These are phyloP conservation scores for Drosophila yakuba DNA, from an alignment of 1,140 invertebrate genomes.

Conservation along the genomic window DNA sequence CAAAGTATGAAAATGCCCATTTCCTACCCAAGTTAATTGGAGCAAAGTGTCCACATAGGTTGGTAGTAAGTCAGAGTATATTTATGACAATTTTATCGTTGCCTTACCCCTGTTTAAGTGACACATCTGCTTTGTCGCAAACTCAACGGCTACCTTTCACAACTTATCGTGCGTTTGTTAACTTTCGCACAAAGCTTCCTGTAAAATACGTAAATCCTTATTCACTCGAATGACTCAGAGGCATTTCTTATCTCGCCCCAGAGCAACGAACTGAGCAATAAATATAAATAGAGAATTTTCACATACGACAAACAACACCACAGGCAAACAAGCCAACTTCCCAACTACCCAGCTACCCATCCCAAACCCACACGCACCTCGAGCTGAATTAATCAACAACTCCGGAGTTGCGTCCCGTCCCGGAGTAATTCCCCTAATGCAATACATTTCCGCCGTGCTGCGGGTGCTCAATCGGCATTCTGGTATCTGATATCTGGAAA, in stretches of 20 bases:
- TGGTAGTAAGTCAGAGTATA: slow-evolving; percentile 11
- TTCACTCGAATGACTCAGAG: slow-evolving; percentile 37
- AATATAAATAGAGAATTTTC: slow-evolving; percentile 52
- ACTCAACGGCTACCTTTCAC: slow-evolving; percentile 24
- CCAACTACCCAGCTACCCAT: slow-evolving; percentile 2
- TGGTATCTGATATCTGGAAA: slow-evolving; percentile 40
- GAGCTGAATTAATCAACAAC: slow-evolving; percentile 71
- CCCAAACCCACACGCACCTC: slow-evolving; percentile 39
- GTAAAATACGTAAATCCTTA: slow-evolving; percentile 43
- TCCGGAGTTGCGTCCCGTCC: slow-evolving; percentile 22
- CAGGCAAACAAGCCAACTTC: not conserved
- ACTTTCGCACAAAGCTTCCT: slow-evolving; percentile 47
- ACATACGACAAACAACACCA: slow-evolving; percentile 16
- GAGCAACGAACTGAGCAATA: slow-evolving; percentile 43
- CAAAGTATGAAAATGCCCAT: not conserved
- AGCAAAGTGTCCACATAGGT: slow-evolving; percentile 6
- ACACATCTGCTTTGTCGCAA: slow-evolving; percentile 32
- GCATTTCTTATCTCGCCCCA: slow-evolving; percentile 48
- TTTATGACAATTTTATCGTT: slow-evolving; percentile 36
- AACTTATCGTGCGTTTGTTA: slow-evolving; percentile 25
- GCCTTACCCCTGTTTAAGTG: slow-evolving; percentile 29
- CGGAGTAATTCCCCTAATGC: slow-evolving; percentile 74
- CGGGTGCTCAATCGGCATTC: slow-evolving; percentile 43
- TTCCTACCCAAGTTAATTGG: slow-evolving; percentile 5
- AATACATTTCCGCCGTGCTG: slow-evolving; percentile 74